Conservation (phyloP, 2,888 invertebrate species). For the Leptopilina drosophilae region DNA sequence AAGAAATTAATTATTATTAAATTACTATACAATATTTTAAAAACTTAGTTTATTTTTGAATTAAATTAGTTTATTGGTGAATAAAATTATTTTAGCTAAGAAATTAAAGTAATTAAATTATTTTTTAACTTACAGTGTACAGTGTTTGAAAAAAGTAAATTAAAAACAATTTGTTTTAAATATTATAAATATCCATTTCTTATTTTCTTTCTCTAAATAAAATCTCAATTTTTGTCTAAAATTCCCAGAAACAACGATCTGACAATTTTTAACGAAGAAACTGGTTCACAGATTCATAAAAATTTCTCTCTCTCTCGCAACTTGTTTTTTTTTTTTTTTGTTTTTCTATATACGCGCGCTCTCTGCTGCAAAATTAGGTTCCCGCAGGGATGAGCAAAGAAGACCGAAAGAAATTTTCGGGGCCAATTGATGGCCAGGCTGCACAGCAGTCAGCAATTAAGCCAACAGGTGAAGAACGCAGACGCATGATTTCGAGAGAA, state of each 20-base stretch:
- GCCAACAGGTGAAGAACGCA: conserved; percentile 27
- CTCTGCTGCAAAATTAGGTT: conserved; percentile 13
- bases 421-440: conserved; percentile 23
- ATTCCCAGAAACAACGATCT: neutral
- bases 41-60: no score
- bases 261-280: conserved; percentile 4
- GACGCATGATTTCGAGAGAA: conserved; percentile 15
- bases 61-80: no score
- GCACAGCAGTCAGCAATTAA: conserved; percentile 32
- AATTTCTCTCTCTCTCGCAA: neutral
- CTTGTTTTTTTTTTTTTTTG: neutral
- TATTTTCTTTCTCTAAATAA: no score
- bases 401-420: conserved; percentile 24
- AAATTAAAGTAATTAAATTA: no score
- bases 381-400: conserved; percentile 21
- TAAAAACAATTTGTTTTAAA: no score
- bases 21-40: no score
- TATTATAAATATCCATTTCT: no score
- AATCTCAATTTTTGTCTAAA: neutral
- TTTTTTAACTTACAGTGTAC: no score
- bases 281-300: conserved; percentile 17
- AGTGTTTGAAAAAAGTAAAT: no score
- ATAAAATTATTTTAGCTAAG: no score
- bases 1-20: no score
- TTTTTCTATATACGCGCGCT: no score